Evolutionary conservation across 2,113 vertebrate species (phyloP).

Genomic region (Psammodynastes pulverulentus): DNA sequence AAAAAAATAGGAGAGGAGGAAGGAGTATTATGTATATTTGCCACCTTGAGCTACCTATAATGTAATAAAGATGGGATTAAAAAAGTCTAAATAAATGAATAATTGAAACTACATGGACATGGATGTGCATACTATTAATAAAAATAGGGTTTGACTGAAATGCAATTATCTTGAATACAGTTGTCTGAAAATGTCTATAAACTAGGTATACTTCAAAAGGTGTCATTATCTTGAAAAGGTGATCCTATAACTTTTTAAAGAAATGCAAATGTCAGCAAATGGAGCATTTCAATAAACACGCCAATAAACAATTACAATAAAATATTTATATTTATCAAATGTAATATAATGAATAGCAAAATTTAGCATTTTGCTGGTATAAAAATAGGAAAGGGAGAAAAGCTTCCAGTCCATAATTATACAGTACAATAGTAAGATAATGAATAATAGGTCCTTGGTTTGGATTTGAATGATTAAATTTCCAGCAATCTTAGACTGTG

Average conservation of each 20-base stretch:
- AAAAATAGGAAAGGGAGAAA: not conserved
- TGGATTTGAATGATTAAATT: too few species aligned
- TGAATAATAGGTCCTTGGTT: not conserved
- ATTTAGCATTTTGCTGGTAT: not conserved
- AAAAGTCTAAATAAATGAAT: too few species aligned
- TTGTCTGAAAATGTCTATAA: not conserved
- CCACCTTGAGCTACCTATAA: too few species aligned
- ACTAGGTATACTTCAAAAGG: not conserved
- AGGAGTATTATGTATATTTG: too few species aligned
- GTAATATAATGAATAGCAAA: not conserved
- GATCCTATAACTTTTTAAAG: not conserved
- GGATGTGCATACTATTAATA: not conserved
- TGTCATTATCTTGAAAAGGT: not conserved
- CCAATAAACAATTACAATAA: not conserved
- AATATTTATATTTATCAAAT: not conserved
- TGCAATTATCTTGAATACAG: not conserved
- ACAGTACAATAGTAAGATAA: not conserved
- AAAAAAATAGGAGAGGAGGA: too few species aligned
- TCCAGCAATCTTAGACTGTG: too few species aligned
- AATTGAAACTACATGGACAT: not conserved
- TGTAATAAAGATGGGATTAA: too few species aligned
- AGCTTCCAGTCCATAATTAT: not conserved
- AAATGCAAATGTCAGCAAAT: not conserved
- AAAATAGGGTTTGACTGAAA: not conserved
- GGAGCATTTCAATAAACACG: not conserved